These are phyloP conservation scores for Pantelozetes paolii DNA, from an alignment of 2,888 invertebrate species.

Conservation along the genomic window DNA sequence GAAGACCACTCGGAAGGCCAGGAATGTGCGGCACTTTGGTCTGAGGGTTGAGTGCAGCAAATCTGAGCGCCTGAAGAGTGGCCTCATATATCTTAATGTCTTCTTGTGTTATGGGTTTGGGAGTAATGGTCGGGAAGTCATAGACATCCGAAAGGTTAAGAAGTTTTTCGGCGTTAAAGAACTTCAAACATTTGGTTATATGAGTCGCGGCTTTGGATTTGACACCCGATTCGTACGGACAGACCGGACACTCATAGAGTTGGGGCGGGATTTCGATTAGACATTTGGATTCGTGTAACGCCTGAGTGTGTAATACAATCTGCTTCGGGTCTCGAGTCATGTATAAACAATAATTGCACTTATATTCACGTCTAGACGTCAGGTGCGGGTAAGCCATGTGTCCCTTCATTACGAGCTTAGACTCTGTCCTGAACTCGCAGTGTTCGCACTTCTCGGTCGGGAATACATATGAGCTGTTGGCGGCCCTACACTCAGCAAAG, in stretches of 20 bases:
- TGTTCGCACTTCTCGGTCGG: constrained; percentile 74
- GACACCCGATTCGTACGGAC: constrained; percentile 88
- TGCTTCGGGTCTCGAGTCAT: constrained; percentile 73
- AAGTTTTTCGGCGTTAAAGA: constrained; percentile 81
- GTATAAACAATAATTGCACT: constrained; percentile 75
- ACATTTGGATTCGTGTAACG: constrained; percentile 76
- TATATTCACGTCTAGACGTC: constrained; percentile 57
- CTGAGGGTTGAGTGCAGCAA: constrained; percentile 42
- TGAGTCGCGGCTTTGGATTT: constrained; percentile 85
- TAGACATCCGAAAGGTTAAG: constrained; percentile 57
- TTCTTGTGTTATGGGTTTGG: constrained; percentile 59
- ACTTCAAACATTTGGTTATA: constrained; percentile 77
- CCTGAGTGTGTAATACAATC: constrained; percentile 85
- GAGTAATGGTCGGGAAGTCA: constrained; percentile 88
- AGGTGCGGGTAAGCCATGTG: constrained; percentile 87
- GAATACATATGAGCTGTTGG: constrained; percentile 72
- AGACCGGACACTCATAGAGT: constrained; percentile 85
- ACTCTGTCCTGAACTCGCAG: constrained; percentile 85
- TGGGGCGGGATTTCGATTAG: constrained; percentile 77
- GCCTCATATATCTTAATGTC: constrained; percentile 49
- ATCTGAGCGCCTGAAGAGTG: constrained; percentile 55
- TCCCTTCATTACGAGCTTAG: constrained; percentile 72
- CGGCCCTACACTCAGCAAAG: constrained; percentile 67
- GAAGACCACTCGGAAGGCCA: constrained; percentile 42
- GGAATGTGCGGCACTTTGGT: constrained; percentile 42